These are phyloP conservation scores for Platycheirus albimanus DNA, from an alignment of 2,888 invertebrate species.

Conservation along the genomic window DNA sequence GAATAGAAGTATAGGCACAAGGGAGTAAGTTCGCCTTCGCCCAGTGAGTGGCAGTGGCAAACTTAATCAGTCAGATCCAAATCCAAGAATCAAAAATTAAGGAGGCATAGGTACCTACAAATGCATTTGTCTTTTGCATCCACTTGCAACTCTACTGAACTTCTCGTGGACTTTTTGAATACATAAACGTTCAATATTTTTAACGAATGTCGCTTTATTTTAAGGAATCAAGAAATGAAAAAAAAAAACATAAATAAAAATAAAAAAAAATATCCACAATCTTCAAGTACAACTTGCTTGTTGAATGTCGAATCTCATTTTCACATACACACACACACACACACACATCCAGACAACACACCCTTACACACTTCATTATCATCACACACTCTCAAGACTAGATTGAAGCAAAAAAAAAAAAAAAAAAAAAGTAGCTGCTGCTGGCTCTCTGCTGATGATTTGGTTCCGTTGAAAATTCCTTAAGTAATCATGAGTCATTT, in stretches of 20 bases:
- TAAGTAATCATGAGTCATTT: constrained; percentile 74
- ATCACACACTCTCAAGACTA: constrained; percentile 50
- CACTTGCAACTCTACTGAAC: too few species aligned
- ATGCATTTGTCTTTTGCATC: too few species aligned
- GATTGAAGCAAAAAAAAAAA: constrained; percentile 55
- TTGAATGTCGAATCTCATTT: constrained; percentile 70
- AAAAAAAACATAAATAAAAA: constrained; percentile 30
- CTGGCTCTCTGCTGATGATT: constrained; percentile 63
- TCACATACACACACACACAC: constrained; percentile 49
- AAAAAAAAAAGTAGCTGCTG: constrained; percentile 50
- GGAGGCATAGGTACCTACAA: too few species aligned
- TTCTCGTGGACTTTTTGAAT: too few species aligned
- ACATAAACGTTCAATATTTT: too few species aligned
- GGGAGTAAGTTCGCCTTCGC: too few species aligned
- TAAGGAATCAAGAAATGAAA: constrained; percentile 44
- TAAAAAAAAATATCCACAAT: constrained; percentile 58
- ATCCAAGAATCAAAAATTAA: too few species aligned
- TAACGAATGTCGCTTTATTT: constrained; percentile 42
- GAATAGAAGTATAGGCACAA: neutral
- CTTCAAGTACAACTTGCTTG: constrained; percentile 72
- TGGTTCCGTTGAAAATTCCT: constrained; percentile 73
- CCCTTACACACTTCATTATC: constrained; percentile 28
- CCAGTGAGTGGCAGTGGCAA: too few species aligned
- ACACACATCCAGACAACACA: constrained; percentile 33
- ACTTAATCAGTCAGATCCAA: too few species aligned